Evolutionary conservation across 2,888 invertebrate species (phyloP).

Genomic region (Drosophila histrio): DNA sequence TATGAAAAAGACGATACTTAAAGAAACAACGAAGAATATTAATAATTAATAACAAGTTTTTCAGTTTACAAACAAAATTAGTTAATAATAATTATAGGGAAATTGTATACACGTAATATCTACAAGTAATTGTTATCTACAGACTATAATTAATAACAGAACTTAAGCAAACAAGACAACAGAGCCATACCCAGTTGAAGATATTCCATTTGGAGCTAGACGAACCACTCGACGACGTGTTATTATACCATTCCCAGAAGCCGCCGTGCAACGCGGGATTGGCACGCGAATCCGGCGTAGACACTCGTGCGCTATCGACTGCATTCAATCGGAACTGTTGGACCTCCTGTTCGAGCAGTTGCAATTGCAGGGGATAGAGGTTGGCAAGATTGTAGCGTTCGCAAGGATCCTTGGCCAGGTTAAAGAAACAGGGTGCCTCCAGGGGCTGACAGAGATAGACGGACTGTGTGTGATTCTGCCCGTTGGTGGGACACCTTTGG

Average conservation of each 20-base stretch:
- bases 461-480: slow-evolving; percentile 33
- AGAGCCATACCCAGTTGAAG: slow-evolving; percentile 3
- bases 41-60: not conserved
- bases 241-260: slow-evolving; percentile 87
- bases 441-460: slow-evolving; percentile 78
- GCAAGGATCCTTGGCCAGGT: slow-evolving; percentile 85
- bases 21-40: not conserved
- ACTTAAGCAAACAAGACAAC: not conserved
- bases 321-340: slow-evolving; percentile 84
- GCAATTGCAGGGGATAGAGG: slow-evolving; percentile 67
- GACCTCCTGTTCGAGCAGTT: slow-evolving; percentile 84
- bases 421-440: slow-evolving; percentile 84
- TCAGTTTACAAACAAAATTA: not conserved
- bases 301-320: slow-evolving; percentile 84
- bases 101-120: not conserved
- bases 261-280: slow-evolving; percentile 86
- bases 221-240: slow-evolving; percentile 26
- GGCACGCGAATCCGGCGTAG: slow-evolving; percentile 85
- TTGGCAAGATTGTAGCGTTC: slow-evolving; percentile 84
- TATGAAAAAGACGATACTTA: not conserved
- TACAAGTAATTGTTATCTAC: not conserved
- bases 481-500: slow-evolving; percentile 63
- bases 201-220: not conserved
- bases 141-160: not conserved
- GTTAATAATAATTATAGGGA: not conserved